phyloP scores from a whole-genome alignment of 2,797 vertebrate species.

The Pitangus sulphuratus region DNA sequence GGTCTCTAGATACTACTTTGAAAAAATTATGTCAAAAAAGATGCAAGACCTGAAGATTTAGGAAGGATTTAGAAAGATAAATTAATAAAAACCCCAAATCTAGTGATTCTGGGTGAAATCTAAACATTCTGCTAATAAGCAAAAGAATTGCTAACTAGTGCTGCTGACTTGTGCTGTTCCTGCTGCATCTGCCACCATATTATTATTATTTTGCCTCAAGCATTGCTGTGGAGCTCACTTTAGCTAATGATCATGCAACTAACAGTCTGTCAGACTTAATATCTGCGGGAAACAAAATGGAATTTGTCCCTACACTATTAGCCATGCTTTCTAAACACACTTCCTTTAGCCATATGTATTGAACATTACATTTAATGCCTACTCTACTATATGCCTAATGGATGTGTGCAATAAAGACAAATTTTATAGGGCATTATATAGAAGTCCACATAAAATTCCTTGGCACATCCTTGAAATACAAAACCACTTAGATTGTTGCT shows the following conservation, averaged over 20 bases:
- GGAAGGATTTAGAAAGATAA: not conserved
- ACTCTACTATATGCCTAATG: not conserved
- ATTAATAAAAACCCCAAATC: not conserved
- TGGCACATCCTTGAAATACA: not conserved
- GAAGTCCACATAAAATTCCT: constrained; percentile 4
- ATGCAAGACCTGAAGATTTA: not conserved
- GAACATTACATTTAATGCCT: constrained; percentile 22
- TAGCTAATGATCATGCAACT: constrained; percentile 60
- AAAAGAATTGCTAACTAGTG: not conserved
- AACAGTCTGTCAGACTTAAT: constrained; percentile 47
- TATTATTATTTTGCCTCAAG: constrained; percentile 55
- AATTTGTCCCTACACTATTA: constrained; percentile 45
- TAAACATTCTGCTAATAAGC: not conserved
- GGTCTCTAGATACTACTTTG: not conserved
- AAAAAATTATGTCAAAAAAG: not conserved
- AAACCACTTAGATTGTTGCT: not conserved
- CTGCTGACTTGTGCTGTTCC: constrained; percentile 31
- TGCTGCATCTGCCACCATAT: constrained; percentile 39
- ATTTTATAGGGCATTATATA: not conserved
- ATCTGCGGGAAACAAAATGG: constrained; percentile 21
- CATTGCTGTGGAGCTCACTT: constrained; percentile 44
- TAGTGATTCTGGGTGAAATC: not conserved
- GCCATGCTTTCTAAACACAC: constrained; percentile 53
- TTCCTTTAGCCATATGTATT: constrained; percentile 51
- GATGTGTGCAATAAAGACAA: not conserved